Percentiles rank a stretch among this genome's conserved stretches.
Conservation (phyloP, 1,140 invertebrate species). For the Lanistes nyassanus region DNA sequence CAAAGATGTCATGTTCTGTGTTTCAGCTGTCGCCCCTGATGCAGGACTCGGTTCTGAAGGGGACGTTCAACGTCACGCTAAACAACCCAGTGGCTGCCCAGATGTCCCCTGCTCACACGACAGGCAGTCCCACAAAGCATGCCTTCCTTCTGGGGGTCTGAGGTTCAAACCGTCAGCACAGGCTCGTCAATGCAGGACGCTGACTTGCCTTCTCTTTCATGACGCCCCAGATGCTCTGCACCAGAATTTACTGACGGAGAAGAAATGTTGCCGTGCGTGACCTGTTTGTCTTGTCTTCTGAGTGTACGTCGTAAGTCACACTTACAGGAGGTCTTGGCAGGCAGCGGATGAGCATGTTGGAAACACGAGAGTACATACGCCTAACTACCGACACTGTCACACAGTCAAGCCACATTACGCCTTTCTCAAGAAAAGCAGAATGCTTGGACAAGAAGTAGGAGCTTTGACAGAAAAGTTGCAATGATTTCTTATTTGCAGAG, state of each 20-base stretch:
- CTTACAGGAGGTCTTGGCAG: background rate
- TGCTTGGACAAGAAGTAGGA: too few relatives aligned
- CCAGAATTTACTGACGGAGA: background rate
- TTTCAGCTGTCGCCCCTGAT: conserved; percentile 65
- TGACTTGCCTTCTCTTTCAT: too few relatives aligned
- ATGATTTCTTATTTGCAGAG: too few relatives aligned
- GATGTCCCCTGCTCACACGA: conserved; percentile 39
- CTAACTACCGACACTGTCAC: too few relatives aligned
- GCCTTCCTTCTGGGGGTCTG: conserved; percentile 63
- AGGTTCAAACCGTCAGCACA: background rate
- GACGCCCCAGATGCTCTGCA: background rate
- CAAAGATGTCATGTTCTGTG: conserved; percentile 2
- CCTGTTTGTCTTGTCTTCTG: background rate
- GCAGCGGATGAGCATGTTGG: too few relatives aligned
- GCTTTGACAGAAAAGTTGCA: too few relatives aligned
- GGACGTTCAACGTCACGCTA: conserved; percentile 67
- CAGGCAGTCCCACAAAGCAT: conserved; percentile 53
- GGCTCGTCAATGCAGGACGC: background rate
- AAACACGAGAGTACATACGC: too few relatives aligned
- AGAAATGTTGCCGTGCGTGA: background rate
- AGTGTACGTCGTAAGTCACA: background rate
- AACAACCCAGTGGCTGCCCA: conserved; percentile 63
- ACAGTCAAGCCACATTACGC: too few relatives aligned
- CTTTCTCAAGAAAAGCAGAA: too few relatives aligned
- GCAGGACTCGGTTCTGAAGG: conserved; percentile 64